Evolutionary conservation across 2,888 invertebrate genomes (phyloP).

Genomic region (Nomada ruficornis): DNA sequence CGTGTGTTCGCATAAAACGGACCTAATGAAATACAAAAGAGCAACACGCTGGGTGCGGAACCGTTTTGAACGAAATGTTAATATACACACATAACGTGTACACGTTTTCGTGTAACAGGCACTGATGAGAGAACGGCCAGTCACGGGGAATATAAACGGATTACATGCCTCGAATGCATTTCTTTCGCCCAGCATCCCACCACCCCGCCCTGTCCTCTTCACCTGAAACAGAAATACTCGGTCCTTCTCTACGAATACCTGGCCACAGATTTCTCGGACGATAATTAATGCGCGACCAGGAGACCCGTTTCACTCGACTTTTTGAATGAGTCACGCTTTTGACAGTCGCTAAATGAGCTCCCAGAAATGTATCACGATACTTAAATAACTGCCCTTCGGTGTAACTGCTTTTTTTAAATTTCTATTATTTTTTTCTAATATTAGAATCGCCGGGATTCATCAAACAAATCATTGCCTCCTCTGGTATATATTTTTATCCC

Average conservation of each 20-base stretch:
- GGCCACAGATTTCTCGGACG: constrained; percentile 59
- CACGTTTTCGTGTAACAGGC: constrained; percentile 70
- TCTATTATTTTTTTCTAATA: neutral
- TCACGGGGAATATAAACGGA: constrained; percentile 73
- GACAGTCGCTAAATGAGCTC: constrained; percentile 43
- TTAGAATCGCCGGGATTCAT: neutral
- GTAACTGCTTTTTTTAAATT: neutral
- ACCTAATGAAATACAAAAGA: neutral
- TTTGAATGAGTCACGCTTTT: constrained; percentile 42
- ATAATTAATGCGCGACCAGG: constrained; percentile 69
- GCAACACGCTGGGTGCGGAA: too few species aligned
- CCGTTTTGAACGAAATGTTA: neutral
- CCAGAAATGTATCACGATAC: neutral
- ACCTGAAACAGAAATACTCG: constrained; percentile 49
- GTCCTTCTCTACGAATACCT: constrained; percentile 61
- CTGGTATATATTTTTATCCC: neutral
- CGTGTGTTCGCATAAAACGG: neutral
- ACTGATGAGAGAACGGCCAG: constrained; percentile 68
- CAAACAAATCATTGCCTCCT: neutral
- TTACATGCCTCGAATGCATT: constrained; percentile 74
- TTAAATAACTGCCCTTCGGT: neutral
- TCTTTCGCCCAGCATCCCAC: constrained; percentile 55
- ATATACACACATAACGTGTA: neutral
- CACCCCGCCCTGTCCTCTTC: constrained; percentile 40
- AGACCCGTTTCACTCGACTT: constrained; percentile 40